These are phyloP conservation scores for Radopholus similis DNA, from an alignment of 1,140 invertebrate species.

Conservation along the genomic window DNA sequence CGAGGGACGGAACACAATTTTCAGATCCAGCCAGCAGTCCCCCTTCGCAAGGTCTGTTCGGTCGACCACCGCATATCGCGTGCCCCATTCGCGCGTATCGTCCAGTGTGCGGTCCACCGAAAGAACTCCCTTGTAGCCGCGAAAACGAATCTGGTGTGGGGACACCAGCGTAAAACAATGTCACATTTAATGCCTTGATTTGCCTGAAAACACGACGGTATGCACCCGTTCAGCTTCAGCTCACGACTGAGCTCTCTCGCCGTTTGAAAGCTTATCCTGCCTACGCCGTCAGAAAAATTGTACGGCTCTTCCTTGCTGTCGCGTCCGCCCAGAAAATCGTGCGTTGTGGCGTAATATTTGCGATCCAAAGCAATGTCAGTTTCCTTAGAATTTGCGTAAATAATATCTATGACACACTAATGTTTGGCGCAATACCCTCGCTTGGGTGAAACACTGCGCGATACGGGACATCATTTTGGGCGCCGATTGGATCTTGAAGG, in stretches of 20 bases:
- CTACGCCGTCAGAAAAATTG: slow-evolving; percentile 46
- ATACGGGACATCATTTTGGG: slow-evolving; percentile 50
- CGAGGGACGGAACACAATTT: slow-evolving; percentile 36
- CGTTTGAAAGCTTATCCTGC: slow-evolving; percentile 30
- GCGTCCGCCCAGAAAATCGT: slow-evolving; percentile 30
- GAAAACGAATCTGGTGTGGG: slow-evolving; percentile 37
- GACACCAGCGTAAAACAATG: too few relatives aligned
- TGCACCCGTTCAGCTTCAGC: slow-evolving; percentile 23
- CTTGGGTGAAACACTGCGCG: slow-evolving; percentile 49
- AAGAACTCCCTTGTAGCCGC: slow-evolving; percentile 42
- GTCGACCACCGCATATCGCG: slow-evolving; percentile 21
- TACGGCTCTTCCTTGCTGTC: slow-evolving; percentile 37
- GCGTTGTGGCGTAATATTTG: slow-evolving; percentile 7
- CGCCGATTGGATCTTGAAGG: slow-evolving; percentile 39
- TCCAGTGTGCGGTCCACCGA: slow-evolving; percentile 35
- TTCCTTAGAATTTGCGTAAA: too few relatives aligned
- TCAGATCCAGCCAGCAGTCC: slow-evolving; percentile 30
- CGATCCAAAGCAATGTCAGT: slow-evolving; percentile 32
- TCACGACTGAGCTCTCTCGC: slow-evolving; percentile 36
- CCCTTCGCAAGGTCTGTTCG: slow-evolving; percentile 15
- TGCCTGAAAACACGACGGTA: slow-evolving; percentile 43
- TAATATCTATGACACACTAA: too few relatives aligned
- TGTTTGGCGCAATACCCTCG: slow-evolving; percentile 31
- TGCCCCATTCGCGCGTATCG: slow-evolving; percentile 37
- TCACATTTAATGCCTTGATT: not conserved